Evolutionary conservation across 2,888 invertebrate species (phyloP), one percentile per base, ranked within the genome.

Genomic region (Chymomyza amoena): DNA sequence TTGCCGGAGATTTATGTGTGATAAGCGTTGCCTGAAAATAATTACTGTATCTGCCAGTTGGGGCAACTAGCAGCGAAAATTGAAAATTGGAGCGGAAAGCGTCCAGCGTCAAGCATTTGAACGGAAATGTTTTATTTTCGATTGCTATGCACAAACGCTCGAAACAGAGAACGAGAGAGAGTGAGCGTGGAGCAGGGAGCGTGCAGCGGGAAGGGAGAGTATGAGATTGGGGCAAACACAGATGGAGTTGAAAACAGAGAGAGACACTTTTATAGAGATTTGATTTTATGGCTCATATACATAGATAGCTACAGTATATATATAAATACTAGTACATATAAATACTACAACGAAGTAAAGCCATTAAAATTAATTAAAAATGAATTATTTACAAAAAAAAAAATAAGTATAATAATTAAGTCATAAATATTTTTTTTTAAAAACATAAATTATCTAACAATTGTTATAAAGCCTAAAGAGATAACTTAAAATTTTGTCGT

Each of bases 11-110:
- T 88, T 88, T 84, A 84, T 86, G 88, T 88, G 84, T 88, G 88
- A 84, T 88, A 84, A 84, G 88, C 84, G 84, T 86, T 87, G 87
- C 81, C 84, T 86, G 87, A 81, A 86, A 86, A 86, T 88, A 84
- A 86, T 84, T 84, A 88, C 87, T 88, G 87, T 81, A 84, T 78
- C 86, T 87, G 78, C 73, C 68, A 73, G 78, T 71, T 79, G 77
- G 73, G 74, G 77, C 70, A 67, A 64, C 73, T 57, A 72, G 71
- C 82, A 72, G 83, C 79, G 76, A 84, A 83, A 80, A 83, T 86
- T 86, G 86, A 83, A 83, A 83, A 84, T 82, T 83, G 74, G 84
- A 83, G 83, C 83, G 83, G 86, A 83, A 83, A 83, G 72, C 86
- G 81, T 73, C 20, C 18, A 54, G 54, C 54, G n/a, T 54, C 20